Evolutionary conservation across 2,113 vertebrate species (phyloP), one percentile per base, ranked within the genome.

Genomic region (Podarcis raffonei): DNA sequence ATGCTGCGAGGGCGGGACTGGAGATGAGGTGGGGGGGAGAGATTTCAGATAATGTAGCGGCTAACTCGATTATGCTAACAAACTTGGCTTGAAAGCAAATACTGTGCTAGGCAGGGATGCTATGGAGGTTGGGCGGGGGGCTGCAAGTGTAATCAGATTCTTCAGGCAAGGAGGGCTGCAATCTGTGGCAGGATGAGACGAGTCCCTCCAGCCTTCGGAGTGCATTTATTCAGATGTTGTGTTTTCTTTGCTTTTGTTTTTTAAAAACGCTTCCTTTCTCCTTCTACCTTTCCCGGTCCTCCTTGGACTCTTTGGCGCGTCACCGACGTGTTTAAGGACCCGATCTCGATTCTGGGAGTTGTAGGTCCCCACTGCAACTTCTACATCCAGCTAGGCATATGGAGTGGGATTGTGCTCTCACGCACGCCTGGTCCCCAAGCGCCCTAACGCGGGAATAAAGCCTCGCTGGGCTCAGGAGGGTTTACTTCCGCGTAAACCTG

Each of bases 11-110:
- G 2, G 57, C 16, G 35, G 25, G 35, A 20, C 6, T 18, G 57
- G 18, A 2, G 57, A 5, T 27, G 25, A 27, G 32, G 2, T 18
- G 79, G 62, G 30, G 42, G 5, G 30, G 42, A 3, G 11, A 69
- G 87, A 84, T 89, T 37, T 35, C 81, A 66, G 87, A 89, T 69
- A 83, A 84, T 78, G 87, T 83, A 77, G 81, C 81, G 59, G 65
- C 74, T 89, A 84, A 89, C 74, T 89, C 81, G 65, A 78, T 89
- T 89, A 78, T 27, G 87, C 72, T 83, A 53, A 83, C 72, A 83
- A 83, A 77, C 30, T 68, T 27, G 62, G 74, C 59, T 53, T 83
- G 87, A 78, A 84, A 83, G 74, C 59, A 20, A 88, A 78, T 68
- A 27, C 27, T 32, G 79, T 42, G 69, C 81, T 30, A 32, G 80